These are phyloP conservation scores for Limnodromus scolopaceus DNA, from an alignment of 2,797 vertebrate species.

Conservation along the genomic window DNA sequence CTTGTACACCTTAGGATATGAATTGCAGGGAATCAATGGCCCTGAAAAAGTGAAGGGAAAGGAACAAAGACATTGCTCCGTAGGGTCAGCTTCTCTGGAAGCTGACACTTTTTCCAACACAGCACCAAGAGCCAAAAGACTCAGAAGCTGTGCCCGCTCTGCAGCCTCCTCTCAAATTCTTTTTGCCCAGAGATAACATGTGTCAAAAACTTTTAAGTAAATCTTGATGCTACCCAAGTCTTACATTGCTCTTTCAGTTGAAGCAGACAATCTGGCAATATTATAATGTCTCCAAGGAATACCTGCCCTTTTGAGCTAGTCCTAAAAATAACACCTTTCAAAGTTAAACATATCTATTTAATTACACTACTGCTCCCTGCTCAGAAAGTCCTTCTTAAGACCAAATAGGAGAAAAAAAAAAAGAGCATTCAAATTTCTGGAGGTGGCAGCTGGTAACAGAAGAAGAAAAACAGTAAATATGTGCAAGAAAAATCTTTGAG, in stretches of 20 bases:
- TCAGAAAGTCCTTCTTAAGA: not conserved
- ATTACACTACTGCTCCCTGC: not conserved
- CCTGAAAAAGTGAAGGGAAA: not conserved
- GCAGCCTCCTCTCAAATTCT: not conserved
- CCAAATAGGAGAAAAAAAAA: not conserved
- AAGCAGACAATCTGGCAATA: not conserved
- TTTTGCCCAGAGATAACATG: not conserved
- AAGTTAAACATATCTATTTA: slow-evolving; percentile 13
- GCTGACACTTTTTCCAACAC: rapidly evolving
- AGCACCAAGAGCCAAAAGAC: not conserved
- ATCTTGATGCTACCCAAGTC: not conserved
- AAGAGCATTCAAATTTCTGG: not conserved
- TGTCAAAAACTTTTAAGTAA: not conserved
- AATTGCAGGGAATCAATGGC: not conserved
- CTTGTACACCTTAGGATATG: rapidly evolving
- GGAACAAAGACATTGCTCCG: not conserved
- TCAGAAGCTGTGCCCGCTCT: not conserved
- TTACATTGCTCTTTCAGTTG: not conserved
- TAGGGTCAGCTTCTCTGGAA: not conserved
- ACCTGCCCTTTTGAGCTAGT: slow-evolving; percentile 32
- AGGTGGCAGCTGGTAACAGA: not conserved
- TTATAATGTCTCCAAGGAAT: slow-evolving; percentile 3
- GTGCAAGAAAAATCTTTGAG: not conserved
- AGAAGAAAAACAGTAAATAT: not conserved
- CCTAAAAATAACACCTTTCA: slow-evolving; percentile 45